phyloP scores from a whole-genome alignment of 2,888 invertebrate species.

The Bombyx huttoni region DNA sequence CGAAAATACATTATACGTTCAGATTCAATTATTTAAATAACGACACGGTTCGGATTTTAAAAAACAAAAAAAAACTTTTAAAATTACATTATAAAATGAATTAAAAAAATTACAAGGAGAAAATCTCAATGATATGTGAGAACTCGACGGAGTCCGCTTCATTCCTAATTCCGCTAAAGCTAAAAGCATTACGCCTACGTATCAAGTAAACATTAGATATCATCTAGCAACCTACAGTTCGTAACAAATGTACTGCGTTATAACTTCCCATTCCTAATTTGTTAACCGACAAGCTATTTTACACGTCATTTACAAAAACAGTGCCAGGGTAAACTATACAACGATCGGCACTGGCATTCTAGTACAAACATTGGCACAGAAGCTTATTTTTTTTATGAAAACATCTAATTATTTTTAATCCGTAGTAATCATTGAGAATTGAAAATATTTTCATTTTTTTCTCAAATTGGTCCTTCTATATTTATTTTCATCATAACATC shows the following conservation, averaged over 20 bases:
- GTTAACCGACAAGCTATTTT: constrained; percentile 20
- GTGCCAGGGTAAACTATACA: too few species aligned
- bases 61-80: constrained; percentile 38
- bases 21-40: constrained; percentile 35
- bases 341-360: too few species aligned
- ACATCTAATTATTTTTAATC: too few species aligned
- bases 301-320: constrained; percentile 15
- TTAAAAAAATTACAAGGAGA: constrained; percentile 63
- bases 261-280: constrained; percentile 5
- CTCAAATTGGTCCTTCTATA: too few species aligned
- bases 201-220: constrained; percentile 49
- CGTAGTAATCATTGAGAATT: too few species aligned
- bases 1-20: constrained; percentile 28
- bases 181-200: constrained; percentile 60
- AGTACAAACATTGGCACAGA: too few species aligned
- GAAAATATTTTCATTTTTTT: too few species aligned
- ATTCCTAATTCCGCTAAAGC: constrained; percentile 50
- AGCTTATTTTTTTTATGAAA: too few species aligned
- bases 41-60: constrained; percentile 39
- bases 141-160: constrained; percentile 65
- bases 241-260: constrained; percentile 9
- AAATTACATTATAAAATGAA: constrained; percentile 20
- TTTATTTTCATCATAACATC: too few species aligned
- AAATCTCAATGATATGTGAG: constrained; percentile 71
- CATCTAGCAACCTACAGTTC: constrained; percentile 39